These are phyloP conservation scores for Myotis yumanensis DNA, from an alignment of 2,113 vertebrate genomes.

Conservation along the genomic window DNA sequence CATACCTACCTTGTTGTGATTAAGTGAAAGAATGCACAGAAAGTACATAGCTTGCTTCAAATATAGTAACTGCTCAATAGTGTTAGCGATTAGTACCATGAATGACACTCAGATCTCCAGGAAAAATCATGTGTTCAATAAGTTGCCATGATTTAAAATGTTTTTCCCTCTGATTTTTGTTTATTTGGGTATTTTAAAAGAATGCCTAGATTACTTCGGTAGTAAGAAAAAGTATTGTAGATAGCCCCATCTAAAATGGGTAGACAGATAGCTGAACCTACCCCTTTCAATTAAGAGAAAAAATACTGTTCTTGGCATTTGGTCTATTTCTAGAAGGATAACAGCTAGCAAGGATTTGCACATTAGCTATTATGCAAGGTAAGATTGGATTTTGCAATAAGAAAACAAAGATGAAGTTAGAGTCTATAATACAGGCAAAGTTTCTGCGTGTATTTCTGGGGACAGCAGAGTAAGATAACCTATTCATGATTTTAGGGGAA, in stretches of 20 bases:
- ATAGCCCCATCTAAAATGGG: background rate
- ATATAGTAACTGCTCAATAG: background rate
- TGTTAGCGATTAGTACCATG: background rate
- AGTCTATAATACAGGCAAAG: background rate
- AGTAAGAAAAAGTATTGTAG: background rate
- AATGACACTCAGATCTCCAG: background rate
- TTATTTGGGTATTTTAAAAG: conserved; percentile 32
- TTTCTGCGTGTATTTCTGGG: background rate
- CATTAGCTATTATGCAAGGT: background rate
- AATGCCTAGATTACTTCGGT: background rate
- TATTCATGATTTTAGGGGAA: background rate
- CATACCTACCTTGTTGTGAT: conserved; percentile 13
- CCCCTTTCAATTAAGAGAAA: background rate
- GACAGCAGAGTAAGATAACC: background rate
- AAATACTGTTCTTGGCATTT: background rate
- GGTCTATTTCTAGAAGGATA: background rate
- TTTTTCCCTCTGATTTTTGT: background rate
- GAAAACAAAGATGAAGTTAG: background rate
- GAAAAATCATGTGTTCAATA: background rate
- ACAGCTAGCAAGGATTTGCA: conserved; percentile 12
- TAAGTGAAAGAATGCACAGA: conserved; percentile 3
- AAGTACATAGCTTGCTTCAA: background rate
- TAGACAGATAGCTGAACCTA: background rate
- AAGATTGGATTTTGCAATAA: background rate
- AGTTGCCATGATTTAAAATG: background rate